Evolutionary conservation across 1,140 invertebrate genomes (phyloP).

Genomic region (Palaemon carinicauda): DNA sequence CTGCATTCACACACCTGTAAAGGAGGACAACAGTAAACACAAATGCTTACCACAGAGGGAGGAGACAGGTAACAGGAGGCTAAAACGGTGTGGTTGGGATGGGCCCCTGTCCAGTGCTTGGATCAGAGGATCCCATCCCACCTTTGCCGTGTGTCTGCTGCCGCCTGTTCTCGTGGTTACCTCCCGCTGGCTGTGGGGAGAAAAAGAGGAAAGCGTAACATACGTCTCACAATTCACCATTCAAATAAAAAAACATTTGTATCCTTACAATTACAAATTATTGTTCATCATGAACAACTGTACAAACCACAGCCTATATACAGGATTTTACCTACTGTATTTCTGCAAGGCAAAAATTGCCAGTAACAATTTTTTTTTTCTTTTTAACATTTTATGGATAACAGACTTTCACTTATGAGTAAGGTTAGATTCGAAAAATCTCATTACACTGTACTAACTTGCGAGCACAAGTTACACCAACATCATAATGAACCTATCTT

Average conservation of each 20-base stretch:
- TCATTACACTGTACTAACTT: no score
- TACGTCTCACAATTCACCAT: background rate
- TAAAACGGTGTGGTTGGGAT: slow-evolving; percentile 43
- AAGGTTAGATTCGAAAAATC: no score
- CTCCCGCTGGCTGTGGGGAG: slow-evolving; percentile 45
- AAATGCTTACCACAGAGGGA: slow-evolving; percentile 42
- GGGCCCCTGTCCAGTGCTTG: slow-evolving; percentile 29
- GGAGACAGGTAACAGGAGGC: slow-evolving; percentile 31
- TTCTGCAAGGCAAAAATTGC: no score
- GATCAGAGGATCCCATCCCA: slow-evolving; percentile 48
- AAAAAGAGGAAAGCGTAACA: slow-evolving; percentile 53
- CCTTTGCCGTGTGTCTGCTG: slow-evolving; percentile 37
- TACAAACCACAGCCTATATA: background rate
- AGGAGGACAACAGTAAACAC: background rate
- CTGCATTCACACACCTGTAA: background rate
- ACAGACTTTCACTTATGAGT: no score
- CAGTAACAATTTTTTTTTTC: no score
- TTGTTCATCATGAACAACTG: background rate
- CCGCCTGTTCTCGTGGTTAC: slow-evolving; percentile 23
- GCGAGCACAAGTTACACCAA: no score
- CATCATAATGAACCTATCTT: no score
- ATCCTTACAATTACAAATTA: no score
- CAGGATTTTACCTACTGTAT: background rate
- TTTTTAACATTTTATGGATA: no score
- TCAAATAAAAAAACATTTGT: no score